Evolutionary conservation across 2,797 vertebrate species (phyloP), one percentile per base, ranked within the genome.

Genomic region (Myripristis jacobus): DNA sequence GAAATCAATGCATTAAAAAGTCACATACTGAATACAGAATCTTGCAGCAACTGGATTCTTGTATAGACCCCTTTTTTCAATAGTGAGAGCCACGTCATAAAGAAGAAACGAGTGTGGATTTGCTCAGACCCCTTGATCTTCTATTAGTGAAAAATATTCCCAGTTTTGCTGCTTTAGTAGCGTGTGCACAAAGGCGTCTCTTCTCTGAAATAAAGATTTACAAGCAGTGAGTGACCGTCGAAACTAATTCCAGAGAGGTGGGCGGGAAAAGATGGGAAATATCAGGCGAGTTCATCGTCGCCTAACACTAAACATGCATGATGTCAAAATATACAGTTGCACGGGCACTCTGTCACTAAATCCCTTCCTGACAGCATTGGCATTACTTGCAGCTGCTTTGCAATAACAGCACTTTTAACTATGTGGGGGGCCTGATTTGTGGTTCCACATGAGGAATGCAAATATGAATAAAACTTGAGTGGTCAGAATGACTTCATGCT

Each of bases 361-460:
- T 81, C 31, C 60, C 67, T 70, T 73, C 55, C 68, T 15, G 56
- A 72, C 77, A 76, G 48, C 62, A 63, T 58, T 79, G 77, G 77
- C 64, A 36, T 34, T 22, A 66, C 60, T 77, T 76, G 68, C 66
- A 31, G 58, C 44, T 59, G 65, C 54, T 58, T 79, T 83, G 65
- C 46, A 83, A 70, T 80, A 78, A 61, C 8, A 63, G 8, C 2
- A 25, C 70, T 80, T 86, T 84, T 53, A 83, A 84, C 84, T 34
- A 43, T 18, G 73, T 66, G 60, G 72, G 75, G 66, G 82, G 66
- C 21, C 66, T 52, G 73, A 46, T 79, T 66, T 80, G 76, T 68
- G 73, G 79, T 65, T 73, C 38, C 27, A 52, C 53, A 38, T 11
- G 2, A 54, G 67, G 55, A 80, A 75, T 75, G 70, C 52, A 79